phyloP scores from a whole-genome alignment of 2,113 vertebrate species.

The Pogonocichla stellata region DNA sequence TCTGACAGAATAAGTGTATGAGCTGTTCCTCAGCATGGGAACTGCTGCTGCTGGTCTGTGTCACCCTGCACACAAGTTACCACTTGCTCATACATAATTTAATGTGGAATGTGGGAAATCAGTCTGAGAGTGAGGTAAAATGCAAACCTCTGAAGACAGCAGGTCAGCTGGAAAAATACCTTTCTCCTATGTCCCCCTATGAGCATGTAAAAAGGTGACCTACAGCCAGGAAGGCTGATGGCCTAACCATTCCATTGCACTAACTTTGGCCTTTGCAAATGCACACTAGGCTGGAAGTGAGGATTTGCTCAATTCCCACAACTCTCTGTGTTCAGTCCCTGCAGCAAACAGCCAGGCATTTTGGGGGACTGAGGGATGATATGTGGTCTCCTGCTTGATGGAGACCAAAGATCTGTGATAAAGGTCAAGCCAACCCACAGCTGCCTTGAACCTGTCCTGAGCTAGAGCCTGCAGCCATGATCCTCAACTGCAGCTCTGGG shows the following conservation, averaged over 20 bases:
- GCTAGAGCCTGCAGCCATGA: not conserved
- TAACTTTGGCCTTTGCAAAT: not conserved
- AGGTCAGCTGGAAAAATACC: not conserved
- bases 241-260: not conserved
- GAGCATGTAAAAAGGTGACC: not conserved
- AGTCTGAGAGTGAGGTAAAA: not conserved
- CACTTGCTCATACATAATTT: not conserved
- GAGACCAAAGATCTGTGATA: not conserved
- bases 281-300: not conserved
- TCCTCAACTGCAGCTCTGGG: not conserved
- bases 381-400: not conserved
- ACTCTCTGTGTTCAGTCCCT: not conserved
- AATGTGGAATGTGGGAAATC: not conserved
- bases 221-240: not conserved
- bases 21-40: not conserved
- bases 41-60: not conserved
- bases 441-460: fast-evolving
- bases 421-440: not conserved
- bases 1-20: not conserved
- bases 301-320: not conserved
- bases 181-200: fast-evolving
- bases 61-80: not conserved
- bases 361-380: not conserved
- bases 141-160: not conserved
- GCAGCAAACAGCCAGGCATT: not conserved